Evolutionary conservation across 1,140 invertebrate species (phyloP).

Genomic region (Drosophila burlai): DNA sequence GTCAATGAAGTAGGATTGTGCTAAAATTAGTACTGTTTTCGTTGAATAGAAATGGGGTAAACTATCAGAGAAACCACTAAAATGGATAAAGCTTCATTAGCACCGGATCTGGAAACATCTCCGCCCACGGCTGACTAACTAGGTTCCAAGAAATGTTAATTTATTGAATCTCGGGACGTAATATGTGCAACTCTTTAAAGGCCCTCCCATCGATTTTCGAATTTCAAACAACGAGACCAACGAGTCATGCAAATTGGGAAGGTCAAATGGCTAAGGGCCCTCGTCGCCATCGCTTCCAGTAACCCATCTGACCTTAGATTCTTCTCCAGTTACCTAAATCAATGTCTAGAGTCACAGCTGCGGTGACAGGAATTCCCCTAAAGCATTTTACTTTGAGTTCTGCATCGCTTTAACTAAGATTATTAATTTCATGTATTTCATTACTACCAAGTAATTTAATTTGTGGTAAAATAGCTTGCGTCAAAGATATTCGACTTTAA

Average conservation of each 20-base stretch:
- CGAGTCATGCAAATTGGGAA: constrained; percentile 49
- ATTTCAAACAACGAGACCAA: constrained; percentile 19
- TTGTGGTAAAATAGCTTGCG: too few species aligned
- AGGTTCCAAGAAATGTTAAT: constrained; percentile 37
- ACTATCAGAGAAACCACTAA: not conserved
- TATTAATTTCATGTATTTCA: not conserved
- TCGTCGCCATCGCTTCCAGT: not conserved
- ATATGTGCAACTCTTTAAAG: constrained; percentile 42
- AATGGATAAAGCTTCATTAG: constrained; percentile 27
- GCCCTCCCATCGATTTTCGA: constrained; percentile 41
- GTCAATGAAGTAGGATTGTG: constrained; percentile 1
- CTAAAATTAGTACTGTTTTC: not conserved
- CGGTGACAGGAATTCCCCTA: too few species aligned
- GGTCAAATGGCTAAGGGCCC: constrained; percentile 23
- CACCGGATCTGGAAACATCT: constrained; percentile 19
- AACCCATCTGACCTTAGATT: constrained; percentile 46
- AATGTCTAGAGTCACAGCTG: constrained; percentile 14
- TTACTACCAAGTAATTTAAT: not conserved
- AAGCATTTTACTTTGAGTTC: not conserved
- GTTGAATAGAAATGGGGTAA: not conserved
- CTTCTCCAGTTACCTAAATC: constrained; percentile 58
- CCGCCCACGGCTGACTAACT: constrained; percentile 33
- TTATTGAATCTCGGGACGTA: constrained; percentile 38
- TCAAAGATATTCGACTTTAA: too few species aligned
- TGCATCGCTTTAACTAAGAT: not conserved